Conservation (phyloP, 2,113 vertebrate species). For the Toxostoma redivivum region DNA sequence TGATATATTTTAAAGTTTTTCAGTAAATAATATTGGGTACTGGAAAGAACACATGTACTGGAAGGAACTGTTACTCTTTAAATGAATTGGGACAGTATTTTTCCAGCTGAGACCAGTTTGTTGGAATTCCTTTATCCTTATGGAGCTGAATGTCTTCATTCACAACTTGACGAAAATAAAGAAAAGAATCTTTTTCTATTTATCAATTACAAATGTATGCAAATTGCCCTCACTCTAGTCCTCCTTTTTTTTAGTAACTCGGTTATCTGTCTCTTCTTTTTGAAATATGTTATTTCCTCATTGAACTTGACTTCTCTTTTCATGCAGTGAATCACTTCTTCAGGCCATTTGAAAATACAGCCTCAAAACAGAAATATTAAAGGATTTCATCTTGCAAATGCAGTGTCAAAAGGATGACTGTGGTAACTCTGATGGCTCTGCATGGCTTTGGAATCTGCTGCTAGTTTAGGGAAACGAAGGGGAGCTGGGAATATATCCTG, state of each 20-base stretch:
- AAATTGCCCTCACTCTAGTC: neutral
- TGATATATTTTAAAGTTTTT: neutral
- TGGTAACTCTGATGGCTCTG: neutral
- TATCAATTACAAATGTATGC: neutral
- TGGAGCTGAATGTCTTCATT: neutral
- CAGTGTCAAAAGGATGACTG: neutral
- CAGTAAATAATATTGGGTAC: neutral
- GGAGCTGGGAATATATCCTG: neutral
- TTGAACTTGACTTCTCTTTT: neutral
- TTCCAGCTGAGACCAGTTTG: neutral
- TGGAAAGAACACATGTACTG: neutral
- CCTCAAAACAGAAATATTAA: neutral
- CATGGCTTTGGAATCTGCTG: neutral
- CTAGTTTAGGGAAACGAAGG: neutral
- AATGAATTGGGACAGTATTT: neutral
- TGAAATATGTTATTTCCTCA: neutral
- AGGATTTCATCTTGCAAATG: neutral
- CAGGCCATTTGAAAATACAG: neutral
- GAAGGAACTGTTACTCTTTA: neutral
- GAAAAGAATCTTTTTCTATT: neutral
- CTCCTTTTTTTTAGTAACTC: neutral
- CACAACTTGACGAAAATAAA: neutral
- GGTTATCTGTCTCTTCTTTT: neutral
- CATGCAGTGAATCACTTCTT: neutral
- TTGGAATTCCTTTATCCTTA: neutral